These are phyloP conservation scores for Drosophila orena DNA, from an alignment of 1,140 invertebrate species.

Conservation along the genomic window DNA sequence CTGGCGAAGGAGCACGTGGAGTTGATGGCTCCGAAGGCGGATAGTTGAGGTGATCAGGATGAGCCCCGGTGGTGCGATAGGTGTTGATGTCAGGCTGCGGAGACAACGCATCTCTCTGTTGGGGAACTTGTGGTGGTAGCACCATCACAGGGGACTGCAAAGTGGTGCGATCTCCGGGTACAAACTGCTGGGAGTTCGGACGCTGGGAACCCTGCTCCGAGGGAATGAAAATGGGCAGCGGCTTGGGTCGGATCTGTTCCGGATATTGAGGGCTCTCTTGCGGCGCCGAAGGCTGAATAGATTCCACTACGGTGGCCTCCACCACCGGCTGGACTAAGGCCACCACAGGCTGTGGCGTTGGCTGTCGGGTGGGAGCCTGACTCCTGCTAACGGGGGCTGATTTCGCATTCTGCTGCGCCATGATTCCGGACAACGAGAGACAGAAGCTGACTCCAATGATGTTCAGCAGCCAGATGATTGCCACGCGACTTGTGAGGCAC, in stretches of 20 bases:
- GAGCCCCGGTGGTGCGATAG: slow-evolving; percentile 73
- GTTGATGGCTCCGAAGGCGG: slow-evolving; percentile 45
- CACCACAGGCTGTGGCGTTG: slow-evolving; percentile 41
- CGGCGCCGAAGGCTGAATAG: slow-evolving; percentile 12
- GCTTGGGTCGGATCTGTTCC: slow-evolving; percentile 62
- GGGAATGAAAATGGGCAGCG: slow-evolving; percentile 60
- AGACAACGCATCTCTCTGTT: slow-evolving; percentile 31
- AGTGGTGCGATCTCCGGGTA: slow-evolving; percentile 53
- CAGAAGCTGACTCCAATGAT: slow-evolving; percentile 72
- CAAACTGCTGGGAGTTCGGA: slow-evolving; percentile 47
- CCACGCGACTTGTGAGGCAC: slow-evolving; percentile 61
- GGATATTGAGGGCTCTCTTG: slow-evolving; percentile 44
- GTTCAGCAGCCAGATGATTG: slow-evolving; percentile 75
- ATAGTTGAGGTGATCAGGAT: slow-evolving; percentile 79
- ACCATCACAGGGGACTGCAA: slow-evolving; percentile 66
- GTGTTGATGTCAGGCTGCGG: slow-evolving; percentile 56
- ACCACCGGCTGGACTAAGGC: slow-evolving; percentile 7
- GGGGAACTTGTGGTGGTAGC: slow-evolving; percentile 44
- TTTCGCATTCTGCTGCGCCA: slow-evolving; percentile 49
- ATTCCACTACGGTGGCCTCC: slow-evolving; percentile 20
- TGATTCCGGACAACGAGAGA: slow-evolving; percentile 61
- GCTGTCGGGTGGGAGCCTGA: slow-evolving; percentile 35
- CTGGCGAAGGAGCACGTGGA: slow-evolving; percentile 48
- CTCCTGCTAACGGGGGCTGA: slow-evolving; percentile 2
- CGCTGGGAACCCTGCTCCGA: slow-evolving; percentile 41